Evolutionary conservation across 2,888 invertebrate species (phyloP).

Genomic region (Nebria salina): DNA sequence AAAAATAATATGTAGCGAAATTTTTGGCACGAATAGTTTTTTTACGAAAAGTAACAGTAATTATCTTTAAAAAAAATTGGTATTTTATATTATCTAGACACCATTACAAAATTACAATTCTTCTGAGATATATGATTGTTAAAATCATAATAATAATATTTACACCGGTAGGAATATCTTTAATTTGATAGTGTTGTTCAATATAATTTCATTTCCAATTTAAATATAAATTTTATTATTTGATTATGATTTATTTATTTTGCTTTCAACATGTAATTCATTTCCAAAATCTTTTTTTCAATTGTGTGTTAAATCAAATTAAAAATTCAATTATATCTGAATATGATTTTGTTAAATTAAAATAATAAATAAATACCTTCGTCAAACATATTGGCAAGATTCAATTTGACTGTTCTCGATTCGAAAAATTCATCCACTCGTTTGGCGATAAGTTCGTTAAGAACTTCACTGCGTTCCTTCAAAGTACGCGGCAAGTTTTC

Average conservation of each 20-base stretch:
- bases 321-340: neutral
- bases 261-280: no score
- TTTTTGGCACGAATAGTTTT: neutral
- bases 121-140: neutral
- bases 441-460: conserved; percentile 60
- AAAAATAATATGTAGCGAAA: neutral
- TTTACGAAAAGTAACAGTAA: neutral
- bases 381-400: conserved; percentile 56
- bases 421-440: conserved; percentile 61
- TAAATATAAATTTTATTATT: no score
- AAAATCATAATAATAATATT: neutral
- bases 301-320: neutral
- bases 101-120: neutral
- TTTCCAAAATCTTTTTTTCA: neutral
- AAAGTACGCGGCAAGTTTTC: conserved; percentile 67
- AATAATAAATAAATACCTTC: conserved; percentile 49
- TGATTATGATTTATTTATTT: no score
- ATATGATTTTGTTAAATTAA: neutral
- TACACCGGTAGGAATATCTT: no score
- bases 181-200: no score
- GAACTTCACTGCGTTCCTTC: conserved; percentile 64
- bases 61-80: neutral
- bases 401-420: conserved; percentile 62
- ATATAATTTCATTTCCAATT: no score
- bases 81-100: neutral